Evolutionary conservation across 2,797 vertebrate genomes (phyloP).

Genomic region (Sebastes paucispinis): DNA sequence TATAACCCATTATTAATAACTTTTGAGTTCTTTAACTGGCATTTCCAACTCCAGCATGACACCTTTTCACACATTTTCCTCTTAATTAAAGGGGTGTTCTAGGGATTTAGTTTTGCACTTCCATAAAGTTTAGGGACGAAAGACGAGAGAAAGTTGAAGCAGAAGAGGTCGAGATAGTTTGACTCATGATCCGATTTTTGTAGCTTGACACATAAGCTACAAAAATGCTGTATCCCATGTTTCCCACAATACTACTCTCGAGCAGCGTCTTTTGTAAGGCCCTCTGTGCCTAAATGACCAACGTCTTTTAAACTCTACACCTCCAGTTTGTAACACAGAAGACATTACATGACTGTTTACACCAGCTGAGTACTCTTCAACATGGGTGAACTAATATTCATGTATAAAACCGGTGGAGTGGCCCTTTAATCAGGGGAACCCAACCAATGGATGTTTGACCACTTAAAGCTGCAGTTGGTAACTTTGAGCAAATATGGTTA

Average conservation of each 20-base stretch:
- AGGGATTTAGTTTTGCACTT: not conserved
- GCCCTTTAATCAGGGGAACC: not conserved
- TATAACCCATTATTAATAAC: not conserved
- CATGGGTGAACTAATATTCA: rapidly evolving
- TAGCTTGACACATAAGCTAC: too few relatives aligned
- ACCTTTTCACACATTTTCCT: not conserved
- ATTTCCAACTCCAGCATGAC: not conserved
- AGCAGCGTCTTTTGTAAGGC: not conserved
- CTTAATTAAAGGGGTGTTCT: not conserved
- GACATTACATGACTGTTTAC: too few relatives aligned
- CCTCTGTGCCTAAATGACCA: not conserved
- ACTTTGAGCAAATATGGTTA: too few relatives aligned
- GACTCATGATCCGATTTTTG: too few relatives aligned
- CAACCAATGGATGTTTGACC: not conserved
- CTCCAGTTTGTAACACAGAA: not conserved
- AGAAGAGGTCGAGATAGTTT: not conserved
- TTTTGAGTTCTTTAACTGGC: not conserved
- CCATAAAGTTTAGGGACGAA: not conserved
- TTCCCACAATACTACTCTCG: rapidly evolving
- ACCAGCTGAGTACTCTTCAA: too few relatives aligned
- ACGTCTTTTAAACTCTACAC: not conserved
- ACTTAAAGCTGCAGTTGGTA: too few relatives aligned
- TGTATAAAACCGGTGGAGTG: not conserved
- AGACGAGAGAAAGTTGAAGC: not conserved
- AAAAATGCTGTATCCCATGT: not conserved